Evolutionary conservation across 1,140 invertebrate species (phyloP), one percentile per base, ranked within the genome.

Genomic region (Choristoneura fumiferana): DNA sequence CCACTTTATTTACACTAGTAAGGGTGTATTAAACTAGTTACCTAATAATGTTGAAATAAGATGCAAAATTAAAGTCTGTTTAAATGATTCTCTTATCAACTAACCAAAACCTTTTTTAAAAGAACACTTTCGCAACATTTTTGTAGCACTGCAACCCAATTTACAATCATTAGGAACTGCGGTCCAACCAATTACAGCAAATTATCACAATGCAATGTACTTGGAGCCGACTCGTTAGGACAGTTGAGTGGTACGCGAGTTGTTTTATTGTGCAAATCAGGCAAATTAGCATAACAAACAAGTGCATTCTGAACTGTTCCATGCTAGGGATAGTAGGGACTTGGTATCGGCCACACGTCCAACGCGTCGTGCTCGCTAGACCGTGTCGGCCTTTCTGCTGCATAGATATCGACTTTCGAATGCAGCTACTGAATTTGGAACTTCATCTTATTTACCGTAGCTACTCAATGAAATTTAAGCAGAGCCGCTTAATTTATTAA

Each of bases 281-380:
- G 58, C 55, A 69, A 79, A 84, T 84, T 84, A 84, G 73, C 80
- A 87, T 84, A 76, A 84, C 78, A 84, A 87, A 84, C 78, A 73
- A 64, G 62, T 57, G 66, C 61, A 75, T 29, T 29, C 22, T 29
- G 22, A 6, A 29, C 22, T 29, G 22, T 29, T 29, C 22, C 2
- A 29, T 29, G 22, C 22, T 29, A 6, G 22, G 22, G 22, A 29
- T 29, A 29, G 37, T 36, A 60, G 67, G 62, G 62, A 64, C 68
- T 82, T 78, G 72, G 75, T 77, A 83, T 73, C 73, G 66, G 60
- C 62, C 70, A 69, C 84, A 81, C 84, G 84, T 85, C 61, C 79
- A 68, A 52, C 36, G 52, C 65, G 74, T 62, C 67, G 78, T 83
- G 84, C 57, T 78, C 81, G 56, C 82, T 59, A 87, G 84, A 87